Base-by-base conservation (phyloP, 2,888 invertebrate genomes). In the Agrilus cyanescens region DNA sequence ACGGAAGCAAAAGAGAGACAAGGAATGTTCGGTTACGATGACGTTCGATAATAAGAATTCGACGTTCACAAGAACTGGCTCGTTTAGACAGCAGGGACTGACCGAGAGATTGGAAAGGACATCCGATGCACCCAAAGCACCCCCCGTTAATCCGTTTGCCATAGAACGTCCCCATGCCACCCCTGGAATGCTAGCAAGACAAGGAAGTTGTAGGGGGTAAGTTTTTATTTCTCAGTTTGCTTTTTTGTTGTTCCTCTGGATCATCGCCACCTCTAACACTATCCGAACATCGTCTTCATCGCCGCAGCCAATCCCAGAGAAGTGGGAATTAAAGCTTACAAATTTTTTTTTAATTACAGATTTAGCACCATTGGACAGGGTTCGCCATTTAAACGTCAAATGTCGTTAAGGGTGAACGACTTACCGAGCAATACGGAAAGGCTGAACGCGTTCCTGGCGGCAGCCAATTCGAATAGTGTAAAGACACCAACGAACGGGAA, bases 151-250 rank as follows among this genome's bases (percentile, higher is more conserved):
- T 70, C 94, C 91, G 2, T 89, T 87, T 67, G 93, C 93, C 8
- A 93, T 94, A 55, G 94, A 93, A 65, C 76, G 95, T 40, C 97
- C 97, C 2, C 94, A 94, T 62, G 96, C 96, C 45, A 94, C 96
- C 33, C 86, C 88, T 29, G 85, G 87, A 52, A 83, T 97, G 78
- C 74, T 98, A 42, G 88, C 95, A 66, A 74, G 97, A 29, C 96
- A 98, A 70, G 91, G 94, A 51, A 93, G 93, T 48, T 93, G 94
- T 73, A 76, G 94, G 41, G 91, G 90, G 38, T 20, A 20, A 7
- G 20, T 20, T 20, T 20, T 20, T 4, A 5, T 20, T 20, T 20
- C 5, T 4, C 7, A 20, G 20, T 3, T n/a, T n/a, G n/a, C n/a
- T n/a, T n/a, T n/a, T n/a, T n/a, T n/a, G n/a, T n/a, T n/a, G n/a